phyloP scores from a whole-genome alignment of 2,113 vertebrate species.

The Percina caprodes region DNA sequence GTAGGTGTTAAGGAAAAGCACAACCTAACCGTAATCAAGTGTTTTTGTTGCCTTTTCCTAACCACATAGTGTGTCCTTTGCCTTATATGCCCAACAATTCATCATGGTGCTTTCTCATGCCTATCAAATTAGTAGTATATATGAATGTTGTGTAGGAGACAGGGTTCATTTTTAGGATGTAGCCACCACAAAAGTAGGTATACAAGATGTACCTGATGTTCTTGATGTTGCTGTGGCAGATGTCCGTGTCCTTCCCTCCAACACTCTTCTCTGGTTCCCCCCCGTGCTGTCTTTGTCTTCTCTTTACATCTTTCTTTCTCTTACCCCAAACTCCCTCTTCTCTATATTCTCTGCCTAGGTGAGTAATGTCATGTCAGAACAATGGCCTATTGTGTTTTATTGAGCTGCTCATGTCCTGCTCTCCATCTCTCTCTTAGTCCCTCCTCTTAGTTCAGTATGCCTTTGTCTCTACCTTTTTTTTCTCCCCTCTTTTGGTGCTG shows the following conservation, averaged over 20 bases:
- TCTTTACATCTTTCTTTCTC: constrained; percentile 37
- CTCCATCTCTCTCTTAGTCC: constrained; percentile 40
- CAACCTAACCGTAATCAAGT: not conserved
- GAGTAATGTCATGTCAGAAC: constrained; percentile 79
- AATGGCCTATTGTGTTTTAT: constrained; percentile 79
- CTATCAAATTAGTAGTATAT: not conserved
- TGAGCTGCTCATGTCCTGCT: constrained; percentile 61
- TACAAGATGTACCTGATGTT: not conserved
- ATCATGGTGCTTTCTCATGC: not conserved
- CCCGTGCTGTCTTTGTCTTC: constrained; percentile 38
- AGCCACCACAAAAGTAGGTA: not conserved
- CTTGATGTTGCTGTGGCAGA: not conserved
- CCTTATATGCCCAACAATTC: not conserved
- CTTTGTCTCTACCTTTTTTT: constrained; percentile 16
- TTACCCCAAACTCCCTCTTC: constrained; percentile 47
- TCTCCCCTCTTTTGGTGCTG: not conserved
- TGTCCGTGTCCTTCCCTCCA: not conserved
- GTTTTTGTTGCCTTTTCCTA: not conserved
- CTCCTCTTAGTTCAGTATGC: constrained; percentile 28
- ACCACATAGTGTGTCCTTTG: too few species aligned
- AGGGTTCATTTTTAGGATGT: not conserved
- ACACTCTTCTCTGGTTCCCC: not conserved
- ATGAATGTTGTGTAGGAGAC: not conserved
- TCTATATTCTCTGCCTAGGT: constrained; percentile 61
- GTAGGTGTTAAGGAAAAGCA: not conserved